Evolutionary conservation across 2,797 vertebrate species (phyloP).

Genomic region (Myotis pilosus): DNA sequence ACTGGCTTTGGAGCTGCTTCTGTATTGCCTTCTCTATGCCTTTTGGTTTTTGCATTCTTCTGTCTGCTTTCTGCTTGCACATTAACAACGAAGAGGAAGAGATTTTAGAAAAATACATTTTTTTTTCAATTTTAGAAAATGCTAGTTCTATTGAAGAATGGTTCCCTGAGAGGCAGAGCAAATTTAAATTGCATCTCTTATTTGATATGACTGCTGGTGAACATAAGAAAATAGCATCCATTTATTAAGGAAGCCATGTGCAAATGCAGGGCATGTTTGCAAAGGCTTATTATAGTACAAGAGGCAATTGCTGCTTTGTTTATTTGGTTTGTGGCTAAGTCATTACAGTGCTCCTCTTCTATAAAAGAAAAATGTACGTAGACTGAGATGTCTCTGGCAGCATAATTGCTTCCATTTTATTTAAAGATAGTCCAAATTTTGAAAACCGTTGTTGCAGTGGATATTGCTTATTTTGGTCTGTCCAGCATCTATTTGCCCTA

Average conservation of each 20-base stretch:
- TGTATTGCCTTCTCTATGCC: neutral
- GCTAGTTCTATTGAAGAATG: constrained; percentile 4
- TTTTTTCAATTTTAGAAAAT: constrained; percentile 66
- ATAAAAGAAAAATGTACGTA: constrained; percentile 57
- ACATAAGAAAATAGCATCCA: constrained; percentile 69
- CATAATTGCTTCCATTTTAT: constrained; percentile 66
- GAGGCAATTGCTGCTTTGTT: constrained; percentile 72
- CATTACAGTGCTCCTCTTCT: constrained; percentile 61
- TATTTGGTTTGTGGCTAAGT: constrained; percentile 62
- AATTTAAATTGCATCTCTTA: constrained; percentile 70
- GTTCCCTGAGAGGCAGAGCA: constrained; percentile 54
- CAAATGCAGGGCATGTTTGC: constrained; percentile 70
- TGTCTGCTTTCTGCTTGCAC: constrained; percentile 7
- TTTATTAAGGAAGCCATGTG: constrained; percentile 73
- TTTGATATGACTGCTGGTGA: constrained; percentile 63
- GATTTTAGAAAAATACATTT: constrained; percentile 56
- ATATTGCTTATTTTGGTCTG: constrained; percentile 20
- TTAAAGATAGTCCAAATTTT: constrained; percentile 53
- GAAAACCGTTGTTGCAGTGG: neutral
- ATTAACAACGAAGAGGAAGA: constrained; percentile 49
- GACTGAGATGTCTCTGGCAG: constrained; percentile 52
- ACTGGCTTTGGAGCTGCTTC: neutral
- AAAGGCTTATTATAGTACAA: constrained; percentile 70
- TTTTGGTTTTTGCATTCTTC: constrained; percentile 4
- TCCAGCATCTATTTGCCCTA: neutral